Conservation (phyloP, 2,797 vertebrate genomes). For the Coendou prehensilis region DNA sequence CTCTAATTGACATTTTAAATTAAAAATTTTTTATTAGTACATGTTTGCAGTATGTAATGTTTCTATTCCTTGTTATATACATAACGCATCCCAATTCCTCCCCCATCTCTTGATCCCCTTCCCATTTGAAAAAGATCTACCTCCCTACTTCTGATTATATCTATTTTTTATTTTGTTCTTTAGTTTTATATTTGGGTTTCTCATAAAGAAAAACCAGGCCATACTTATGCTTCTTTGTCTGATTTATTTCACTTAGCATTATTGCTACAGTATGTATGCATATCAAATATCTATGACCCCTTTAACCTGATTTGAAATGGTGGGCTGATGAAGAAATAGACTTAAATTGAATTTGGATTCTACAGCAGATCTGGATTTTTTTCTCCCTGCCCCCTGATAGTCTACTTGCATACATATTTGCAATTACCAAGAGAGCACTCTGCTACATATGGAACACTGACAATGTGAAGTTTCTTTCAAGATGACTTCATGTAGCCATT, state of each 20-base stretch:
- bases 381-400: neutral
- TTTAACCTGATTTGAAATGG: conserved; percentile 43
- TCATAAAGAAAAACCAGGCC: neutral
- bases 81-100: neutral
- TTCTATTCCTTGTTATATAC: neutral
- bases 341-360: neutral
- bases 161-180: neutral
- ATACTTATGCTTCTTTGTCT: neutral
- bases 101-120: neutral
- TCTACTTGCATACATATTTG: neutral
- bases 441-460: neutral
- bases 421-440: neutral
- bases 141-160: neutral
- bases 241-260: neutral
- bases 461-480: neutral
- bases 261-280: neutral
- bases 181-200: neutral
- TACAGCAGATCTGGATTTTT: neutral
- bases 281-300: conserved; percentile 22
- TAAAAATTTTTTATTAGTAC: neutral
- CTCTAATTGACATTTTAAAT: conserved; percentile 45
- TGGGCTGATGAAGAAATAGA: neutral
- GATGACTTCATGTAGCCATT: neutral
- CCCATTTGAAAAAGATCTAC: neutral
- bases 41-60: neutral